phyloP scores from a whole-genome alignment of 1,140 invertebrate species.

The Lordiphosa stackelbergi region DNA sequence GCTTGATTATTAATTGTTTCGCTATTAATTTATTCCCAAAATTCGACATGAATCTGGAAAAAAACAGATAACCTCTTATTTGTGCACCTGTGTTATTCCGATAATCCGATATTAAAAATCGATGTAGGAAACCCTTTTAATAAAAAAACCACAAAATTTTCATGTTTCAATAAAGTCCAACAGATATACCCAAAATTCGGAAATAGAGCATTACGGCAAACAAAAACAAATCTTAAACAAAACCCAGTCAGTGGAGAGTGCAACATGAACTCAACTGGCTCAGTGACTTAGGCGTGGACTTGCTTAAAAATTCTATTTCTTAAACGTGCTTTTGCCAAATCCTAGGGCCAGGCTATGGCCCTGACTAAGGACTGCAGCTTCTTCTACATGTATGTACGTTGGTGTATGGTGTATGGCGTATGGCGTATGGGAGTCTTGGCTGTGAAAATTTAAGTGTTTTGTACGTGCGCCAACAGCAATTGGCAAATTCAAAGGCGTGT shows the following conservation, averaged over 20 bases:
- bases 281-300: conserved; percentile 40
- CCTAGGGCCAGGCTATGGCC: conserved; percentile 43
- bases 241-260: conserved; percentile 13
- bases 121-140: too few relatives aligned
- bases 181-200: background rate
- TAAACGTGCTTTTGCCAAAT: conserved; percentile 55
- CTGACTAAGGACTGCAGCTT: conserved; percentile 15
- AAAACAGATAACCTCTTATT: too few relatives aligned
- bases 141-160: too few relatives aligned
- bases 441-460: conserved; percentile 76
- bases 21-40: too few relatives aligned
- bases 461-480: conserved; percentile 77
- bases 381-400: conserved; percentile 14
- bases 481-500: conserved; percentile 77
- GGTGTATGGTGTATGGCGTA: background rate
- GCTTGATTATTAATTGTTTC: too few relatives aligned
- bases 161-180: background rate
- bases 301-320: conserved; percentile 74
- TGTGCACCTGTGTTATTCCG: too few relatives aligned
- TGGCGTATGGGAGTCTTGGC: conserved; percentile 28
- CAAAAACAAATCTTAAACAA: background rate
- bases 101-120: too few relatives aligned
- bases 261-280: conserved; percentile 27
- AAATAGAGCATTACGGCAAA: conserved; percentile 2
- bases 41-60: too few relatives aligned